phyloP scores from a whole-genome alignment of 2,113 vertebrate genomes.

The Puma concolor region DNA sequence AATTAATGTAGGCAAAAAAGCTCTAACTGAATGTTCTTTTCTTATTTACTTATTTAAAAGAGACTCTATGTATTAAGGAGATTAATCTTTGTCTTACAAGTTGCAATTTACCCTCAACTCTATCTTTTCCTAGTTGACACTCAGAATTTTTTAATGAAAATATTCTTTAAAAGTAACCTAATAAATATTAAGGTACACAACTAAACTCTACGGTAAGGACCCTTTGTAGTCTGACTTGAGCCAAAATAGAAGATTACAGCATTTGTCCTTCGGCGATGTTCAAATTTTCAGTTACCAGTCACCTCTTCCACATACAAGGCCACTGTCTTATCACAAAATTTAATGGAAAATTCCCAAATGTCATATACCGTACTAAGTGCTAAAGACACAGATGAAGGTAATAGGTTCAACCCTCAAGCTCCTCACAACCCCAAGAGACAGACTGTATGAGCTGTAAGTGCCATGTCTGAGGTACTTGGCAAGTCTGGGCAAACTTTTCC shows the following conservation, averaged over 20 bases:
- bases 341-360: background rate
- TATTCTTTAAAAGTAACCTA: background rate
- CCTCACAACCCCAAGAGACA: background rate
- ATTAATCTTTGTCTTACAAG: background rate
- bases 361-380: background rate
- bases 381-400: background rate
- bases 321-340: background rate
- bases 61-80: background rate
- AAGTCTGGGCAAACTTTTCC: background rate
- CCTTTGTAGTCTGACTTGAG: background rate
- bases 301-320: background rate
- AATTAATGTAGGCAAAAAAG: background rate
- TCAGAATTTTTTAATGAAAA: background rate
- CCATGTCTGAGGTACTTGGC: background rate
- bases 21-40: background rate
- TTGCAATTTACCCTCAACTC: background rate
- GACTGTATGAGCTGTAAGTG: background rate
- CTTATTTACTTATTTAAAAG: slow-evolving; percentile 15
- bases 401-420: background rate
- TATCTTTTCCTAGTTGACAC: background rate
- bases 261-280: background rate
- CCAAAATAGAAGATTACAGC: background rate
- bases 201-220: background rate
- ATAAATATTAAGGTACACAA: background rate
- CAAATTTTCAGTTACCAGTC: background rate